These are phyloP conservation scores for Ernsta delagoae DNA, from an alignment of 2,888 invertebrate species.

Conservation along the genomic window DNA sequence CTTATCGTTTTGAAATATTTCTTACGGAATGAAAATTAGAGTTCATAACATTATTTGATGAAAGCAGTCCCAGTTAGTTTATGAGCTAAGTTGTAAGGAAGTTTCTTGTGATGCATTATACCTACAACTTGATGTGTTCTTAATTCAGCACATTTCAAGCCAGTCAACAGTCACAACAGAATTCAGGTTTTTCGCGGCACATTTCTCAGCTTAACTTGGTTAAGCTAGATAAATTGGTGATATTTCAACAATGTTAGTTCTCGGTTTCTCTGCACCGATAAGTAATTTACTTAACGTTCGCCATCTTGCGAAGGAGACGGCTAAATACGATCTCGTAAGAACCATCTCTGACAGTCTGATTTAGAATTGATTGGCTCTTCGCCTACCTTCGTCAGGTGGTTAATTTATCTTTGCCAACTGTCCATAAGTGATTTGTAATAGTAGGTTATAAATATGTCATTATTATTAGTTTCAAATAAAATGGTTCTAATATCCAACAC, in stretches of 20 bases:
- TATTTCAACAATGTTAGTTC: conserved; percentile 29
- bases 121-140: conserved; percentile 30
- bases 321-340: conserved; percentile 26
- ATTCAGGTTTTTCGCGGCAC: conserved; percentile 3
- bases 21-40: conserved; percentile 50
- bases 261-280: conserved; percentile 20
- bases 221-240: conserved; percentile 26
- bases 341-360: conserved; percentile 15
- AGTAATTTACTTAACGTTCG: conserved; percentile 23
- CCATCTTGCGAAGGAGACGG: conserved; percentile 26
- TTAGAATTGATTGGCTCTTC: conserved; percentile 25
- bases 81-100: conserved; percentile 23
- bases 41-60: conserved; percentile 42
- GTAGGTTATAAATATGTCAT: not conserved
- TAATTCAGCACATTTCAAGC: conserved; percentile 23
- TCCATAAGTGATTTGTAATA: conserved; percentile 9
- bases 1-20: conserved; percentile 51
- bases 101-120: conserved; percentile 34
- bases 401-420: conserved; percentile 25
- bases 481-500: too few relatives aligned
- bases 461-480: not conserved
- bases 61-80: conserved; percentile 31
- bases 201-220: conserved; percentile 1
- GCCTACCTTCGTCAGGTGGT: conserved; percentile 31
- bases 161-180: not conserved